Conservation (phyloP, 2,888 invertebrate species). For the Mesorhabditis belari region DNA sequence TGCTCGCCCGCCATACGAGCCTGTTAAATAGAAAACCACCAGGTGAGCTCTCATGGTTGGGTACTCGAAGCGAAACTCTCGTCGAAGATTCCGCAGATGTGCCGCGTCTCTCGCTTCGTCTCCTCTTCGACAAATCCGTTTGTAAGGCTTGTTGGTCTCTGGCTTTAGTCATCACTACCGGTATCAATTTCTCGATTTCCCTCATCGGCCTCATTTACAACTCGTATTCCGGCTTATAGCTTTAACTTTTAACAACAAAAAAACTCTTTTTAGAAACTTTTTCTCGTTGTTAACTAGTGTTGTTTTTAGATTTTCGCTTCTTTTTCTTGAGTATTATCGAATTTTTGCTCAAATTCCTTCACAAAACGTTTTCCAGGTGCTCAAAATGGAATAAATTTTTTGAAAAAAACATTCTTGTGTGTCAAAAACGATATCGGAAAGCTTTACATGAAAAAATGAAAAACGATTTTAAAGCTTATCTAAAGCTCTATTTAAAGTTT, state of each 20-base stretch:
- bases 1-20: slow-evolving; percentile 4
- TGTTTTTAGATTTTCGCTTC: background rate
- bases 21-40: too few relatives aligned
- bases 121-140: slow-evolving; percentile 19
- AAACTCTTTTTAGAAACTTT: background rate
- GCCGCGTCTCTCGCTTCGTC: slow-evolving; percentile 9
- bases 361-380: too few relatives aligned
- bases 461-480: too few relatives aligned
- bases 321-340: background rate
- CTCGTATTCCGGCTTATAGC: slow-evolving; percentile 14
- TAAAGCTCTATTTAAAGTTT: too few relatives aligned
- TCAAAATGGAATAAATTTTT: too few relatives aligned
- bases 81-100: background rate
- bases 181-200: slow-evolving; percentile 30
- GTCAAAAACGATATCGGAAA: too few relatives aligned
- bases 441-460: too few relatives aligned
- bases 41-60: slow-evolving; percentile 19
- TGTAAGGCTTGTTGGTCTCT: slow-evolving; percentile 34
- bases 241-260: slow-evolving; percentile 3
- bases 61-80: slow-evolving; percentile 1
- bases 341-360: background rate
- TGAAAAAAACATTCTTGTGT: too few relatives aligned
- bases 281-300: background rate
- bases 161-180: slow-evolving; percentile 21
- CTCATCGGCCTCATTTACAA: slow-evolving; percentile 34